Base-by-base conservation (phyloP, 1,140 invertebrate genomes). In the Samia ricini region DNA sequence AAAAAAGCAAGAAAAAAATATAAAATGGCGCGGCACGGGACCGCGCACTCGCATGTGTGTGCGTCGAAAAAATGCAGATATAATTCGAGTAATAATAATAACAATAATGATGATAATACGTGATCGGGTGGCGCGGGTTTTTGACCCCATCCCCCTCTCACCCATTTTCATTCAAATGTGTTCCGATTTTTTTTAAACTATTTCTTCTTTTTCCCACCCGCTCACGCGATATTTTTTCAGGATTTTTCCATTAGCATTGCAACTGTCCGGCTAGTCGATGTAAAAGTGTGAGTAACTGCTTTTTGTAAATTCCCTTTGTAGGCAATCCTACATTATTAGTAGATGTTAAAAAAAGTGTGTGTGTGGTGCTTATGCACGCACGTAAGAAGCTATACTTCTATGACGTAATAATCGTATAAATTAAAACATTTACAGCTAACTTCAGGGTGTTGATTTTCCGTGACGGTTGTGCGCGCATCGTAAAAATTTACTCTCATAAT, bases 71-170 rank as follows among this genome's bases (percentile, higher is more conserved):
- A 88, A 86, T 88, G 83, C 83, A 87, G 87, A 88, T 88, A 90
- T 90, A 88, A 90, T 90, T 84, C 82, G 76, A 77, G 85, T 90
- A 88, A 90, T 88, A 90, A 90, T 88, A 90, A 89, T 88, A 89
- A 89, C 88, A 90, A 89, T 88, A 90, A 89, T 88, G 88, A 89
- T 89, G 88, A 89, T 89, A 88, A 88, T 88, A 85, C 83, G 71
- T 77, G 83, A 88, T 88, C 84, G 85, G 77, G 68, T 70, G 74
- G 67, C 77, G 81, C 72, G 70, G 75, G 74, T 71, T 60, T 59
- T 77, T 77, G 68, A 80, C 81, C 72, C 65, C 76, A 83, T 49
- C 87, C 81, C 84, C 85, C 79, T 42, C n/a, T 15, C 33, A 15
- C 33, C 84, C 82, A 86, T 90, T 88, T 88, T 88, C 81, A 88